These are phyloP conservation scores for Mermis nigrescens DNA, from an alignment of 2,888 invertebrate genomes.

Conservation along the genomic window DNA sequence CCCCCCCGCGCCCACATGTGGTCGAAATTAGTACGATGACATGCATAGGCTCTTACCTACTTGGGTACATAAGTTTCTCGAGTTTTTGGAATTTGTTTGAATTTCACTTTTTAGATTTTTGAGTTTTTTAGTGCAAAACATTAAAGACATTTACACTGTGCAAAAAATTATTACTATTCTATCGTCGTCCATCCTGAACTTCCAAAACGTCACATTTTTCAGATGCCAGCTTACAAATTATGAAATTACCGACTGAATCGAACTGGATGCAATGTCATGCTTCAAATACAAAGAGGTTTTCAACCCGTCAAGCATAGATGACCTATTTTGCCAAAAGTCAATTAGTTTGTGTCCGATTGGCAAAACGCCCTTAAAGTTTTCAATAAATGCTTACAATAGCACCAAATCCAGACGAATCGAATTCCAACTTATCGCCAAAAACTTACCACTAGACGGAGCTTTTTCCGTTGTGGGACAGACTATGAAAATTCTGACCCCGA, in stretches of 20 bases:
- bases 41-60: too few species aligned
- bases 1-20: too few species aligned
- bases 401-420: too few species aligned
- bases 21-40: too few species aligned
- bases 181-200: too few species aligned
- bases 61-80: too few species aligned
- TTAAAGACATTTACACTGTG: too few species aligned
- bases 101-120: too few species aligned
- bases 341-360: not conserved
- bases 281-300: not conserved
- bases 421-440: not conserved
- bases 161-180: too few species aligned
- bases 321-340: not conserved
- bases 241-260: not conserved
- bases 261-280: not conserved
- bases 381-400: not conserved
- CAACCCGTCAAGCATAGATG: not conserved
- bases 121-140: too few species aligned
- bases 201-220: too few species aligned
- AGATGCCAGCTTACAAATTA: not conserved
- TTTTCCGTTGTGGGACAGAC: not conserved
- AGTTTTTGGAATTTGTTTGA: too few species aligned
- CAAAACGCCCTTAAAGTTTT: not conserved
- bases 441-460: not conserved
- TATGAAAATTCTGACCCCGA: not conserved